Base-by-base conservation (phyloP, 2,888 invertebrate genomes). In the Minunthozetes semirufus region DNA sequence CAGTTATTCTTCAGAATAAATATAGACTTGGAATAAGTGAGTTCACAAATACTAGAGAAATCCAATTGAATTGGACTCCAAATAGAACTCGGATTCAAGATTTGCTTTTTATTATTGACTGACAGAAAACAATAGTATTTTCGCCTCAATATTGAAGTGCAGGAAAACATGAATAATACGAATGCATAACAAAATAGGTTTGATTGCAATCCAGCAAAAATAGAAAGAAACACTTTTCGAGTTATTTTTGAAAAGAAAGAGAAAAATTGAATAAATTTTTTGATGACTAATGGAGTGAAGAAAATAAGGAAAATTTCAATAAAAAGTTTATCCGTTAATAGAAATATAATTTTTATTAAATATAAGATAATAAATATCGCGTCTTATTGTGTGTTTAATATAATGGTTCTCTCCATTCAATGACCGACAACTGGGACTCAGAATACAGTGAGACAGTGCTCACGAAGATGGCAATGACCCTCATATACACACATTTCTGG, bases 321-420 rank as follows among this genome's bases (percentile, higher is more conserved):
- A 42, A 56, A 56, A 22, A 50, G 50, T 56, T 56, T 56, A 25
- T 56, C 19, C 25, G 56, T 25, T 19, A 56, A 56, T 56, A 56
- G 56, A 56, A 63, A 63, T 33, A 27, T 63, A 63, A 63, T 63
- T 63, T 53, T 63, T 33, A 63, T 63, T 63, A 63, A 63, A 63
- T 33, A 63, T 25, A 63, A 33, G 33, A 63, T 19, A 33, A 29
- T 33, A 38, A 63, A 63, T 63, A 63, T 38, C 25, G 4, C 56
- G 25, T 56, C 56, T 56, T 56, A 63, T 63, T 33, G 29, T 63
- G 9, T 63, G n/a, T 63, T 63, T 29, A 15, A 15, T 63, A 25
- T 56, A 25, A 25, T 22, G 56, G 56, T 25, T 50, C 11, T 19
- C 9, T 59, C n/a, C 29, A 63, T 63, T 63, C 63, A 63, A 63